Evolutionary conservation across 2,113 vertebrate species (phyloP).

Genomic region (Coryphaenoides rupestris): DNA sequence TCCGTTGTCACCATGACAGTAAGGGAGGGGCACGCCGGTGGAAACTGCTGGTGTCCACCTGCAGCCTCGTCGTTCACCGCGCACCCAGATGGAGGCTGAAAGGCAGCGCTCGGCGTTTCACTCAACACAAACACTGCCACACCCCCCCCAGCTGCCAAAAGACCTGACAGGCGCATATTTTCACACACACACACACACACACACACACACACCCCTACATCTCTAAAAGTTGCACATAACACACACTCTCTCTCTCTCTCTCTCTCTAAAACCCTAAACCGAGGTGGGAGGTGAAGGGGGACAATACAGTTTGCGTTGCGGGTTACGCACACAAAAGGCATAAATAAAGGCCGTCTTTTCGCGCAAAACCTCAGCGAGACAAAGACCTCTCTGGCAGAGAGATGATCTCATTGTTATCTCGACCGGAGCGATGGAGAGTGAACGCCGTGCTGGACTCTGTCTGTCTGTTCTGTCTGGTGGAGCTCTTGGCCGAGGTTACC

Average conservation of each 20-base stretch:
- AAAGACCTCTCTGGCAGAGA: conserved; percentile 14
- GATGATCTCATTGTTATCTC: conserved; percentile 20
- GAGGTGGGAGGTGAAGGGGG: conserved; percentile 16
- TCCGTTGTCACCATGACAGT: conserved; percentile 2
- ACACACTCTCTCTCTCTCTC: too few relatives aligned
- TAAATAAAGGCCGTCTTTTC: conserved; percentile 35
- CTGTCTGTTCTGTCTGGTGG: not conserved
- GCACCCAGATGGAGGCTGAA: conserved; percentile 15
- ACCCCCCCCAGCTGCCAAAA: conserved; percentile 3
- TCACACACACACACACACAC: not conserved
- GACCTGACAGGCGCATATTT: not conserved
- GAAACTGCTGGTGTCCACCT: conserved; percentile 20
- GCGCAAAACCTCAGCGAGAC: conserved; percentile 25
- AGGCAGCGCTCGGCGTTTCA: conserved; percentile 18
- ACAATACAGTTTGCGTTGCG: conserved; percentile 40
- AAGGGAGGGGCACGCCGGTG: conserved; percentile 19
- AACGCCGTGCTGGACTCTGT: conserved; percentile 10
- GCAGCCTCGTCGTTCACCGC: conserved; percentile 21
- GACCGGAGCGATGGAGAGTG: conserved; percentile 29
- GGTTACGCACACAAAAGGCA: conserved; percentile 28
- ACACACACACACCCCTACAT: conserved; percentile 28
- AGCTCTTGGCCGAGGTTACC: not conserved
- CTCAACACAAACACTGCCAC: too few relatives aligned
- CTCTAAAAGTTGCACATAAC: conserved; percentile 35
- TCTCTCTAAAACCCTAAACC: conserved; percentile 36